Evolutionary conservation across 2,113 vertebrate genomes (phyloP), one percentile per base, ranked within the genome.

Genomic region (Strigops habroptila): DNA sequence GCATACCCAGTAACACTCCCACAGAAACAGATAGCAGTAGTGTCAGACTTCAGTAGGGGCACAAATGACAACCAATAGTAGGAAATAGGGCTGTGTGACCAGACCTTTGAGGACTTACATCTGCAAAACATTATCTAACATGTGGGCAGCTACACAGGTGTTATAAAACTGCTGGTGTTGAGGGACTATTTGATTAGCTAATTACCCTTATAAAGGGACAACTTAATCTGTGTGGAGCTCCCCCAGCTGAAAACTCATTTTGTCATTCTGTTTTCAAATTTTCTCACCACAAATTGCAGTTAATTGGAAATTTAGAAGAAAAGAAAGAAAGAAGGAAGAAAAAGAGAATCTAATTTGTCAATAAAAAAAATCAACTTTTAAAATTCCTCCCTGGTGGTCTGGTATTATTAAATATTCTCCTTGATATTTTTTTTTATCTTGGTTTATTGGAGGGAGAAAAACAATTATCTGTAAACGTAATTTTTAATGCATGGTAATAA

Each of bases 401-500:
- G 74, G 90, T 98, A 97, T 98, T 98, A 98, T 98, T 98, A 98
- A 98, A 98, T 98, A 98, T 98, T 97, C 97, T 95, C 95, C 95
- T 96, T 96, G 94, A 95, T 96, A 98, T 97, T 98, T 39, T 96
- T 93, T 97, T 90, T 95, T 86, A 97, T 98, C 96, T 97, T 96
- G 93, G 96, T 98, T 98, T 98, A 98, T 98, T 98, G 98, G 97
- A 97, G 96, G 91, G 97, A 98, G 98, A 98, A 98, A 98, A 98
- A 98, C 98, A 98, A 98, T 98, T 98, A 98, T 98, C 98, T 98
- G 97, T 98, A 98, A 98, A 98, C 70, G 71, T 98, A 98, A 98
- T 98, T 98, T 98, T 98, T 98, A 98, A 98, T 98, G 98, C 97
- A 97, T 97, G 97, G 98, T 98, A 98, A 98, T 98, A 98, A 98